phyloP scores from a whole-genome alignment of 2,888 invertebrate species.

The Acleris cristana region DNA sequence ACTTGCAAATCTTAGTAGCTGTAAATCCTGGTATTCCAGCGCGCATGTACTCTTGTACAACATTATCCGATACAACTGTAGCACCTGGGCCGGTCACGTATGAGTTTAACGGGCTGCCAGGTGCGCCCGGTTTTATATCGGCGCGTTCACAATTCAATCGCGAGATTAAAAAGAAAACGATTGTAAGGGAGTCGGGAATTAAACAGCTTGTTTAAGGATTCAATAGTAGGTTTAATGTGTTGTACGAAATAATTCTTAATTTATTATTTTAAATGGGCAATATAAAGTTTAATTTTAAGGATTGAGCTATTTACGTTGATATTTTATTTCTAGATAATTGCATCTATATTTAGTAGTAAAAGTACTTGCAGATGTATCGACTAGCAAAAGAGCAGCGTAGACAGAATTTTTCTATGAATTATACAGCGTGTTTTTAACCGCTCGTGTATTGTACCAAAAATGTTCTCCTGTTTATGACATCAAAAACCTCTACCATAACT shows the following conservation, averaged over 20 bases:
- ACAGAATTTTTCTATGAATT: too few species aligned
- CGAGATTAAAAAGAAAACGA: constrained; percentile 14
- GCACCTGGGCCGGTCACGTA: constrained; percentile 11
- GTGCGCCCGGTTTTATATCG: constrained; percentile 5
- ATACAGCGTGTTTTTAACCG: too few species aligned
- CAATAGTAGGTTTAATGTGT: neutral
- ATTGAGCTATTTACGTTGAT: too few species aligned
- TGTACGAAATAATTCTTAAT: too few species aligned
- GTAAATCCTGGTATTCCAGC: neutral
- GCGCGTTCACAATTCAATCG: constrained; percentile 14
- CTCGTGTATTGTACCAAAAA: too few species aligned
- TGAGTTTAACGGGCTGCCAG: constrained; percentile 13
- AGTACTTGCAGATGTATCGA: too few species aligned
- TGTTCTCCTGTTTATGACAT: neutral
- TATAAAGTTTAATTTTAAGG: too few species aligned
- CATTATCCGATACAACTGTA: neutral
- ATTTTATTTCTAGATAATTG: too few species aligned
- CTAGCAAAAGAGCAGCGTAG: too few species aligned
- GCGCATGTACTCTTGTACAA: neutral
- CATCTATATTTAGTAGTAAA: too few species aligned
- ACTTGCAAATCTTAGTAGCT: too few species aligned
- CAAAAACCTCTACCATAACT: constrained; percentile 10
- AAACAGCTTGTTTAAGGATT: neutral
- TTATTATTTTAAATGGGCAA: too few species aligned
- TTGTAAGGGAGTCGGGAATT: neutral